phyloP scores from a whole-genome alignment of 37 sponge, comb jelly and placozoan species.

The Agelas oroides region DNA sequence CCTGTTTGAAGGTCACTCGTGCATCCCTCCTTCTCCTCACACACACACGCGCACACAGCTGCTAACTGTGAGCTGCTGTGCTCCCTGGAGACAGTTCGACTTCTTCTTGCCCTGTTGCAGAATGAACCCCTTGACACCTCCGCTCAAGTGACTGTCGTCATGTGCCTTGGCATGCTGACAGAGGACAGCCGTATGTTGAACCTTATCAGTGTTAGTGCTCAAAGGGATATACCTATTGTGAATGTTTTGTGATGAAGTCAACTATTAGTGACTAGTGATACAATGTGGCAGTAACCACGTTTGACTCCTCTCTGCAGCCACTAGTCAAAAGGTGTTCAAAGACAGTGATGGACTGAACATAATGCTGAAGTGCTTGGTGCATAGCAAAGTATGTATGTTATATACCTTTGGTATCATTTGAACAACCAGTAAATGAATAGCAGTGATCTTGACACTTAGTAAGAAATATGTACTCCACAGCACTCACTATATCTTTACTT shows the following conservation, averaged over 20 bases:
- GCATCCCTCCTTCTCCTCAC: no score
- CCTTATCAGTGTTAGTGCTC: no score
- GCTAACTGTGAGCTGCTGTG: not conserved
- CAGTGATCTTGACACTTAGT: no score
- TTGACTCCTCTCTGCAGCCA: not conserved
- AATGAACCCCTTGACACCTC: not conserved
- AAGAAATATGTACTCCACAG: no score
- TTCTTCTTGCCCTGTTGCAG: not conserved
- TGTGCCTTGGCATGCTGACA: conserved; percentile 7
- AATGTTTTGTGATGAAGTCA: no score
- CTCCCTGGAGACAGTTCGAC: not conserved
- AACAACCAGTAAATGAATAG: no score
- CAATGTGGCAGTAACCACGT: no score
- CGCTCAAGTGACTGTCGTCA: not conserved
- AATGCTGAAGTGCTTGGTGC: not conserved
- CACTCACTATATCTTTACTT: no score
- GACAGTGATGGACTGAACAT: not conserved
- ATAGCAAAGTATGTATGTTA: not conserved
- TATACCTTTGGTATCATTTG: not conserved
- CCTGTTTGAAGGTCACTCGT: no score
- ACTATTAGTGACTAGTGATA: no score
- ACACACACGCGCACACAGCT: not conserved
- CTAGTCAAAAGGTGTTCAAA: not conserved
- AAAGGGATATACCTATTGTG: no score
- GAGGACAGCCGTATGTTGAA: conserved; percentile 1